Evolutionary conservation across 2,797 vertebrate genomes (phyloP).

Genomic region (Tauraco hartlaubi): DNA sequence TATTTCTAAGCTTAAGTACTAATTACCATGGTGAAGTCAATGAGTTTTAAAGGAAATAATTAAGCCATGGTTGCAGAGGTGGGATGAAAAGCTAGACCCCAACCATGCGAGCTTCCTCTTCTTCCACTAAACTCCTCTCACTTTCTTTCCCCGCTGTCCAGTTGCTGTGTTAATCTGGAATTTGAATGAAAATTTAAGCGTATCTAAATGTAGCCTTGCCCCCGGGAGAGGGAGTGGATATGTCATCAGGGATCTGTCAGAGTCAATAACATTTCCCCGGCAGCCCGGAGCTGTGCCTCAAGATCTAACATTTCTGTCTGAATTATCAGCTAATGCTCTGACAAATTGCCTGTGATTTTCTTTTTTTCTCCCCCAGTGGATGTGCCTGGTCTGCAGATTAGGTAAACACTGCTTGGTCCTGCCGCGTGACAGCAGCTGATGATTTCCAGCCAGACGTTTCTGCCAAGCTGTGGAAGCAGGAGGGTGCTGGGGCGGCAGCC

Average conservation of each 20-base stretch:
- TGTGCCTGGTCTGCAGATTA: slow-evolving; percentile 59
- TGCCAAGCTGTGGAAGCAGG: background rate
- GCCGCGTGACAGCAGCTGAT: background rate
- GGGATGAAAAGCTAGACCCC: background rate
- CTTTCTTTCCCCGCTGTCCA: background rate
- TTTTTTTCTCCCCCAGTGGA: slow-evolving; percentile 50
- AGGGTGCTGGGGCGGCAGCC: background rate
- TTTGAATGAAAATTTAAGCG: slow-evolving; percentile 29
- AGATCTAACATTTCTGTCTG: slow-evolving; percentile 72
- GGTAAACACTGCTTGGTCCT: background rate
- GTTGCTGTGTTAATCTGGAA: slow-evolving; percentile 6
- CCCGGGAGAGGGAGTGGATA: slow-evolving; percentile 42
- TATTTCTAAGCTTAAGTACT: slow-evolving; percentile 27
- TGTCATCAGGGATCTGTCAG: slow-evolving; percentile 72
- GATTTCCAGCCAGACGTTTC: background rate
- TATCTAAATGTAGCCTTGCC: slow-evolving; percentile 62
- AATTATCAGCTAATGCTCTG: slow-evolving; percentile 77
- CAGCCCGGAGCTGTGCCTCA: slow-evolving; percentile 47
- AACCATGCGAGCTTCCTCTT: background rate
- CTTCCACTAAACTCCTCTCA: background rate
- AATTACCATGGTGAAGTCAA: slow-evolving; percentile 29
- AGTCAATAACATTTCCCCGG: slow-evolving; percentile 50
- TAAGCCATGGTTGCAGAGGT: background rate
- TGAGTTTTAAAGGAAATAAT: slow-evolving; percentile 50
- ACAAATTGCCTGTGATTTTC: slow-evolving; percentile 78